These are phyloP conservation scores for Dendrolimus punctatus DNA, from an alignment of 1,140 invertebrate species.

Conservation along the genomic window DNA sequence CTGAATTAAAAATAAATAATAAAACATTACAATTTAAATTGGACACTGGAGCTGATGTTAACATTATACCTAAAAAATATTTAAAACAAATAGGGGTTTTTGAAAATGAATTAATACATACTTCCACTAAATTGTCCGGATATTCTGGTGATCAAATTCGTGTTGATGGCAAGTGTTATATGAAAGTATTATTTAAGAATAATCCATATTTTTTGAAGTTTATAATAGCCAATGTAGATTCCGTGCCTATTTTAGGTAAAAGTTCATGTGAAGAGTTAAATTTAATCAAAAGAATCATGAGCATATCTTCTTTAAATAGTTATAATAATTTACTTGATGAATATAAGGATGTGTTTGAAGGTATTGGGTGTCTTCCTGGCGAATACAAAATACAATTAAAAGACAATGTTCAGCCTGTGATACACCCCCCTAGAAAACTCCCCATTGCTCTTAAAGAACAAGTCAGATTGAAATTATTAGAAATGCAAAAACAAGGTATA, in stretches of 20 bases:
- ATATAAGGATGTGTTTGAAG: conserved; percentile 17
- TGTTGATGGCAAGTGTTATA: conserved; percentile 12
- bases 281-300: conserved; percentile 11
- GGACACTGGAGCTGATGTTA: conserved; percentile 19
- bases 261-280: conserved; percentile 13
- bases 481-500: conserved; percentile 12
- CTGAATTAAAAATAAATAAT: conserved; percentile 7
- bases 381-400: conserved; percentile 14
- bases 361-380: conserved; percentile 18
- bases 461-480: conserved; percentile 13
- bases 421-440: conserved; percentile 16
- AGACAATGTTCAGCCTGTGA: conserved; percentile 6
- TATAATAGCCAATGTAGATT: conserved; percentile 11
- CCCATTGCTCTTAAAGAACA: conserved; percentile 14
- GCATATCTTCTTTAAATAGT: background rate
- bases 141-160: conserved; percentile 16
- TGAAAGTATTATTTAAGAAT: conserved; percentile 13
- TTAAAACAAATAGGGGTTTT: conserved; percentile 5
- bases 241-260: conserved; percentile 12
- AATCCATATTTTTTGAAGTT: conserved; percentile 11
- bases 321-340: conserved; percentile 5
- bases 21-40: conserved; percentile 9
- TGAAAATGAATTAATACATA: conserved; percentile 1
- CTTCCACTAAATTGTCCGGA: conserved; percentile 7
- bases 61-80: conserved; percentile 11